Evolutionary conservation across 2,113 vertebrate genomes (phyloP), one percentile per base, ranked within the genome.

Genomic region (Alouatta palliata): DNA sequence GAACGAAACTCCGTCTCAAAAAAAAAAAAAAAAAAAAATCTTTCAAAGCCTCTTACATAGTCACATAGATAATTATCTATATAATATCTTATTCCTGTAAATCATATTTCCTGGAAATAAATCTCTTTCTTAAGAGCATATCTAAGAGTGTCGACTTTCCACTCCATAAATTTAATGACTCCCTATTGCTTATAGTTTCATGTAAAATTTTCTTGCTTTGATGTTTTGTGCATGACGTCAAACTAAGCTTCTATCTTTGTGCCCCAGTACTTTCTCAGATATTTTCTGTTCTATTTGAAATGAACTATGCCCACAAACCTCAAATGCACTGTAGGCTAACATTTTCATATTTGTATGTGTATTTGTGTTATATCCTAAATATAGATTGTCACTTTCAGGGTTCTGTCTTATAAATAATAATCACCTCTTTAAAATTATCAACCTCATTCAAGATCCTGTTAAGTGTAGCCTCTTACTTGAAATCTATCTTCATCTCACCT

Each of bases 351-450:
- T 79, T 80, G 40, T 52, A 43, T 30, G 9, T 91, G 12, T 76
- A 32, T 85, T 40, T 68, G 23, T 93, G 27, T n/a, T 76, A 8
- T 77, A 68, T 32, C n/a, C 27, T 93, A 37, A n/a, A 12, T 88
- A 19, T 70, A 47, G 9, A 92, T 54, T 87, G 12, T n/a, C 43
- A 87, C 95, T 89, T 86, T 87, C 43, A 66, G n/a, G 77, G 47
- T 89, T 90, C n/a, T 43, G 5, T 77, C 11, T 84, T 64, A 61
- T 16, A 66, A 83, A 91, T 76, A 87, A 70, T 20, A 10, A 52
- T 35, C 37, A 37, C 47, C 40, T 95, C 25, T 93, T 91, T 91
- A 64, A 96, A 93, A 96, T 75, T 5, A 81, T 91, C 45, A 58
- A 56, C 30, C 25, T 54, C 52, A 32, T 80, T 90, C 17, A 80